A percentile compares a stretch with the other conserved stretches of the same genome.
Conservation (phyloP, 30 jellyfish, hydroid and myxozoan genomes). For the Hydractinia symbiolongicarpus region DNA sequence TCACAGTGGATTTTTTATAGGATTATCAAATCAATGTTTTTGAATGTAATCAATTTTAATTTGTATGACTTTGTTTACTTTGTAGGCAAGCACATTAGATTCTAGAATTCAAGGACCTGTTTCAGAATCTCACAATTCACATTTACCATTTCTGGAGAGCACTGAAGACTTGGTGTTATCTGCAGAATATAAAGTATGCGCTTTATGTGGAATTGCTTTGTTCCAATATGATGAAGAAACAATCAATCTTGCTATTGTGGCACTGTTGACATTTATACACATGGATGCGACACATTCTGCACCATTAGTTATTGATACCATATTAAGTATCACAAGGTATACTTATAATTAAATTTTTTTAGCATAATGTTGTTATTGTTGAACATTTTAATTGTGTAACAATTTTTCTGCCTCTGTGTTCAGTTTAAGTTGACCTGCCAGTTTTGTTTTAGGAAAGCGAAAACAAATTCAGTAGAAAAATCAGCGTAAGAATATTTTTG, state of each 20-base stretch:
- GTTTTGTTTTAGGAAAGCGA: constrained; percentile 12
- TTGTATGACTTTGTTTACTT: not conserved
- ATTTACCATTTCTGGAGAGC: not conserved
- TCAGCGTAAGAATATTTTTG: not conserved
- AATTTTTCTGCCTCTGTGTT: too few relatives aligned
- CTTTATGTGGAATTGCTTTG: constrained; percentile 40
- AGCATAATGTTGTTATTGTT: not conserved
- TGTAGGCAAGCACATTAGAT: not conserved
- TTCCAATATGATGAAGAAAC: constrained; percentile 62
- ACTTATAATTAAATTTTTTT: not conserved
- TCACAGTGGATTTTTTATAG: too few relatives aligned
- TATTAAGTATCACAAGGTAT: constrained; percentile 65
- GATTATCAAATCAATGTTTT: too few relatives aligned
- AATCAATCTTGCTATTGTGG: constrained; percentile 57
- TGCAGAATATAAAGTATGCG: not conserved
- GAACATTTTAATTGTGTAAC: too few relatives aligned
- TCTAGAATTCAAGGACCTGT: not conserved
- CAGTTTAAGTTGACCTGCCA: too few relatives aligned
- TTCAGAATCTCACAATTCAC: not conserved
- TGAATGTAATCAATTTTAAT: too few relatives aligned
- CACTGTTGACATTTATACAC: constrained; percentile 79
- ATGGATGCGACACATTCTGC: constrained; percentile 91
- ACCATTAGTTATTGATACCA: constrained; percentile 71
- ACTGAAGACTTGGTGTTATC: constrained; percentile 22
- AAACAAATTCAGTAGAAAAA: not conserved